Evolutionary conservation across 2,113 vertebrate genomes (phyloP).

Genomic region (Malurus cyaneus): DNA sequence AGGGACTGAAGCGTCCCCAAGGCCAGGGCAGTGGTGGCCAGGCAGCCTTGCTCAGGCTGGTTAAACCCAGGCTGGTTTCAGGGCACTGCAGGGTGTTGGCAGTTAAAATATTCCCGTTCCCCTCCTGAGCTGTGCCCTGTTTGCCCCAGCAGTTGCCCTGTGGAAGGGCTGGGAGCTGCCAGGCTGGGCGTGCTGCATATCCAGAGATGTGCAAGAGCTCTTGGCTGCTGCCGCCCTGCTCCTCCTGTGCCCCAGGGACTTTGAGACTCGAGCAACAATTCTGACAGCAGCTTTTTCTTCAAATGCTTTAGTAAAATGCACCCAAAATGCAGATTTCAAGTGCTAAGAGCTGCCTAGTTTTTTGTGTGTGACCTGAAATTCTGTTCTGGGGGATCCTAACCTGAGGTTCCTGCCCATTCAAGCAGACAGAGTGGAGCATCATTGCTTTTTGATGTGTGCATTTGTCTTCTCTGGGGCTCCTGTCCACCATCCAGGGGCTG

Average conservation of each 20-base stretch:
- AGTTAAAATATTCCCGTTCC: constrained; percentile 23
- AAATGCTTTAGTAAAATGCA: neutral
- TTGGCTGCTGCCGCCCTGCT: neutral
- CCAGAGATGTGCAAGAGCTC: neutral
- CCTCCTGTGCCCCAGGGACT: neutral
- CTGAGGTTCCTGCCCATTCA: neutral
- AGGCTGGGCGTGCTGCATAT: neutral
- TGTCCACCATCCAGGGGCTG: too few relatives aligned
- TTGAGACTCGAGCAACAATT: neutral
- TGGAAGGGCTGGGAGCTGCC: neutral
- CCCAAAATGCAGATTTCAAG: neutral
- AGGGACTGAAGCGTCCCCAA: neutral
- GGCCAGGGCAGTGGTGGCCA: neutral
- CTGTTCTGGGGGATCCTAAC: neutral
- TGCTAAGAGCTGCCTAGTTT: neutral
- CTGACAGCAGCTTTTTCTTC: neutral
- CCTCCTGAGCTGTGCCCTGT: neutral
- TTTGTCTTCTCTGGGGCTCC: neutral
- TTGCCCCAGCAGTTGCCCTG: neutral
- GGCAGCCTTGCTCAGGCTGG: neutral
- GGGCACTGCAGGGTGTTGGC: neutral
- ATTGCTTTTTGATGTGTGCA: neutral
- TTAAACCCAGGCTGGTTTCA: constrained; percentile 43
- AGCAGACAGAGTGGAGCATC: neutral
- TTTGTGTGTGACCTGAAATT: neutral